Conservation (phyloP, 2,888 invertebrate genomes). For the Pharmacophagus antenor region DNA sequence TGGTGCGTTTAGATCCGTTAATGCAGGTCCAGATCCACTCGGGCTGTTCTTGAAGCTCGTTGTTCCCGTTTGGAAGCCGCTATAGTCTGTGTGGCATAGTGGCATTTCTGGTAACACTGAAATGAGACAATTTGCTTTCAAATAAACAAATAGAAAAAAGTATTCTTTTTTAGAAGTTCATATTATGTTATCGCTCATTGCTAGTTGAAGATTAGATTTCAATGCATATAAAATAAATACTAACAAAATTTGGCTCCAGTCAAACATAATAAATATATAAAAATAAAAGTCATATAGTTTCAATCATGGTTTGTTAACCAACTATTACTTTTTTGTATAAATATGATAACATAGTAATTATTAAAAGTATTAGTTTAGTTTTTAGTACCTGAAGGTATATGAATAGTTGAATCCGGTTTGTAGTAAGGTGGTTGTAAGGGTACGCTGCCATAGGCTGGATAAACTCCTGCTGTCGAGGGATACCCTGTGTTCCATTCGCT, state of each 20-base stretch:
- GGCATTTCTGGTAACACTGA: slow-evolving; percentile 82
- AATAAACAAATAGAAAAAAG: too few species aligned
- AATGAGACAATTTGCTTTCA: slow-evolving; percentile 28
- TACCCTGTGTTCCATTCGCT: slow-evolving; percentile 83
- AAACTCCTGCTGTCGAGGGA: slow-evolving; percentile 71
- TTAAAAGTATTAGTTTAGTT: neutral
- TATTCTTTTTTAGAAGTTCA: too few species aligned
- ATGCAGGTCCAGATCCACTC: slow-evolving; percentile 55
- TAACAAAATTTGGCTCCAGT: too few species aligned
- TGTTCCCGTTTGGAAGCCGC: slow-evolving; percentile 61
- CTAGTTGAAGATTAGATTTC: too few species aligned
- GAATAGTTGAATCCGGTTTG: slow-evolving; percentile 80
- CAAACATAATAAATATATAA: too few species aligned
- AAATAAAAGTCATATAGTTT: too few species aligned
- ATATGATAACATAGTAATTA: neutral
- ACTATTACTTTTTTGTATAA: too few species aligned
- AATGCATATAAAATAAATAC: too few species aligned
- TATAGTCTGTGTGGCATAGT: slow-evolving; percentile 67
- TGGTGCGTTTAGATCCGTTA: slow-evolving; percentile 74
- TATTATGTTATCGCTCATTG: too few species aligned
- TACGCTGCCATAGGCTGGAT: slow-evolving; percentile 70
- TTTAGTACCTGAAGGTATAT: slow-evolving; percentile 81
- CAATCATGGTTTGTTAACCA: too few species aligned
- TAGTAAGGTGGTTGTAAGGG: slow-evolving; percentile 77
- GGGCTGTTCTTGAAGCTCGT: slow-evolving; percentile 68